Percentiles rank a stretch among this genome's conserved stretches.
Conservation (phyloP, 2,113 vertebrate species). For the Aegithalos caudatus region DNA sequence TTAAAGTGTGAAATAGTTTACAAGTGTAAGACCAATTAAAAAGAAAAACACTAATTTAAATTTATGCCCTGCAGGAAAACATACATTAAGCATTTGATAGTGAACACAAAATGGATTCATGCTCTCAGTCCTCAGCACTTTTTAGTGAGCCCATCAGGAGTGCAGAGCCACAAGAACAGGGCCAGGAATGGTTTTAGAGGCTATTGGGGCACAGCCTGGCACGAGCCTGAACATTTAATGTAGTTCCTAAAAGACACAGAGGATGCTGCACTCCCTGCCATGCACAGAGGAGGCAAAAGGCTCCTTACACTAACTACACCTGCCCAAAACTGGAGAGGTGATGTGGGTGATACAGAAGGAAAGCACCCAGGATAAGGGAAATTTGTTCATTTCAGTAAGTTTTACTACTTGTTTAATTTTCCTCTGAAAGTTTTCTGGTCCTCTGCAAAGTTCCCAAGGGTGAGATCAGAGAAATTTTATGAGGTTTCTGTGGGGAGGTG, state of each 20-base stretch:
- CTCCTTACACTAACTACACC: background rate
- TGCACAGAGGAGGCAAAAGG: background rate
- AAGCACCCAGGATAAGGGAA: background rate
- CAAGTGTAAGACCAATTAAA: background rate
- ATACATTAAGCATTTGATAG: background rate
- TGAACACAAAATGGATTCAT: background rate
- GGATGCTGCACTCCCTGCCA: background rate
- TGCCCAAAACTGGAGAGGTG: background rate
- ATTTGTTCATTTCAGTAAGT: background rate
- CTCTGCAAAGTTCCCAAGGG: background rate
- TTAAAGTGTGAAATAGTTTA: background rate
- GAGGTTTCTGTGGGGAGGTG: background rate
- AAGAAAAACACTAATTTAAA: background rate
- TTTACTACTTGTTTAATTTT: background rate
- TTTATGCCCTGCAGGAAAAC: background rate
- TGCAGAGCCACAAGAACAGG: background rate
- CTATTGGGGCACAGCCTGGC: background rate
- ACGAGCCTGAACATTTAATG: fast-evolving
- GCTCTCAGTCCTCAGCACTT: background rate
- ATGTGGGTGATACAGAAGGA: background rate
- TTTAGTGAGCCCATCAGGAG: background rate
- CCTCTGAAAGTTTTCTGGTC: background rate
- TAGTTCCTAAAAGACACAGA: background rate
- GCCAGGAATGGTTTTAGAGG: background rate
- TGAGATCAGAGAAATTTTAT: background rate